A percentile compares a stretch with the other conserved stretches of the same genome.
phyloP scores from a whole-genome alignment of 1,140 invertebrate genomes.

The Phthorimaea operculella region DNA sequence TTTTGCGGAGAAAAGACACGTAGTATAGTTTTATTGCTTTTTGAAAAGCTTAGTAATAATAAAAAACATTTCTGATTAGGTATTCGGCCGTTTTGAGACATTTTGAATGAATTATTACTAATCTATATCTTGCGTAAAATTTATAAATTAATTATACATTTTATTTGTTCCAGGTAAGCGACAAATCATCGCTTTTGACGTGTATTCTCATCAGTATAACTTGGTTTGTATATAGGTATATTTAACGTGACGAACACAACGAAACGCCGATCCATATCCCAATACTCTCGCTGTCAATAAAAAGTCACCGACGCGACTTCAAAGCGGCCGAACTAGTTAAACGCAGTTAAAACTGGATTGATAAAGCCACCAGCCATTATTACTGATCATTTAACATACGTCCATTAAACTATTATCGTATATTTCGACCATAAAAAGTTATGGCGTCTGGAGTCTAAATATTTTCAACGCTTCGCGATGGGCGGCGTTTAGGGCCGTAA shows the following conservation, averaged over 20 bases:
- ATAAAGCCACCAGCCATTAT: constrained; percentile 28
- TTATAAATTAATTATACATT: too few species aligned
- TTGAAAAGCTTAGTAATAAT: too few species aligned
- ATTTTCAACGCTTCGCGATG: constrained; percentile 37
- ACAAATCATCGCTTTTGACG: neutral
- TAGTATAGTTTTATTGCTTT: too few species aligned
- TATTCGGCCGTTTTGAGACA: too few species aligned
- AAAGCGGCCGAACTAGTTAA: constrained; percentile 13
- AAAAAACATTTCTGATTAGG: too few species aligned
- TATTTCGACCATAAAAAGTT: constrained; percentile 41
- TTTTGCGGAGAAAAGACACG: too few species aligned
- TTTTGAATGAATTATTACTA: too few species aligned
- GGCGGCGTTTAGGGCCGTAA: constrained; percentile 23
- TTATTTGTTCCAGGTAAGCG: neutral
- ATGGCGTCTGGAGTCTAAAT: constrained; percentile 37
- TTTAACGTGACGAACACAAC: neutral
- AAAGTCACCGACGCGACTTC: constrained; percentile 15
- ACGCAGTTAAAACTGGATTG: constrained; percentile 17
- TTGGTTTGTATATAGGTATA: neutral
- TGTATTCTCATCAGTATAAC: neutral
- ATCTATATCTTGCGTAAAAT: too few species aligned
- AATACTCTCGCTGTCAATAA: constrained; percentile 1
- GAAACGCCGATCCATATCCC: neutral
- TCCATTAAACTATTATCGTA: constrained; percentile 35
- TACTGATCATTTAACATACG: constrained; percentile 21